Evolutionary conservation across 2,888 invertebrate species (phyloP).

Genomic region (Odontocolon sp.): DNA sequence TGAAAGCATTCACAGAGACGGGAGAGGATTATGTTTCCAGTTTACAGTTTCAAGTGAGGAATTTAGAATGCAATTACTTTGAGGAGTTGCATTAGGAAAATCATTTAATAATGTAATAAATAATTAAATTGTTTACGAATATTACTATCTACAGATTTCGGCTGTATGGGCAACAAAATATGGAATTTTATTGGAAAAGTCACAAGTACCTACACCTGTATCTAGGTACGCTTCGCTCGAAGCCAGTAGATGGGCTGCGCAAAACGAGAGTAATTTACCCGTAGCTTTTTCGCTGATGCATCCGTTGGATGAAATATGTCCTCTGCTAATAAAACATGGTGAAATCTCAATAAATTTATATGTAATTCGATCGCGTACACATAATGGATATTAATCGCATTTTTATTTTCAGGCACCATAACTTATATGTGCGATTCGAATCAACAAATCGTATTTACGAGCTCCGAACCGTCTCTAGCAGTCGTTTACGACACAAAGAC

Average conservation of each 20-base stretch:
- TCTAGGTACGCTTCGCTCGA: conserved; percentile 73
- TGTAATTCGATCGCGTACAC: no score
- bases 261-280: conserved; percentile 82
- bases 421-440: conserved; percentile 82
- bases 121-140: conserved; percentile 9
- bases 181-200: conserved; percentile 92
- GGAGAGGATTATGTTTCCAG: conserved; percentile 93
- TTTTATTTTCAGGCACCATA: conserved; percentile 71
- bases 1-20: conserved; percentile 89
- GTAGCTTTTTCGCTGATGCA: conserved; percentile 93
- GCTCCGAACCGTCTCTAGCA: conserved; percentile 89
- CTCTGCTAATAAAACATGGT: conserved; percentile 88
- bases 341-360: conserved; percentile 62
- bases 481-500: conserved; percentile 90
- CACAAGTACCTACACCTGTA: conserved; percentile 67
- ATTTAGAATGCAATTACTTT: no score
- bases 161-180: conserved; percentile 92
- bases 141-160: conserved; percentile 84
- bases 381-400: not conserved
- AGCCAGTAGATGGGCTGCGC: conserved; percentile 69
- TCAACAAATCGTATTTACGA: conserved; percentile 89
- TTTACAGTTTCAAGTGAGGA: conserved; percentile 85
- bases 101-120: no score
- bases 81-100: no score
- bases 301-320: conserved; percentile 95